Percentiles rank a stretch among this genome's conserved stretches.
Conservation (phyloP, 2,113 vertebrate species). For the Solea senegalensis region DNA sequence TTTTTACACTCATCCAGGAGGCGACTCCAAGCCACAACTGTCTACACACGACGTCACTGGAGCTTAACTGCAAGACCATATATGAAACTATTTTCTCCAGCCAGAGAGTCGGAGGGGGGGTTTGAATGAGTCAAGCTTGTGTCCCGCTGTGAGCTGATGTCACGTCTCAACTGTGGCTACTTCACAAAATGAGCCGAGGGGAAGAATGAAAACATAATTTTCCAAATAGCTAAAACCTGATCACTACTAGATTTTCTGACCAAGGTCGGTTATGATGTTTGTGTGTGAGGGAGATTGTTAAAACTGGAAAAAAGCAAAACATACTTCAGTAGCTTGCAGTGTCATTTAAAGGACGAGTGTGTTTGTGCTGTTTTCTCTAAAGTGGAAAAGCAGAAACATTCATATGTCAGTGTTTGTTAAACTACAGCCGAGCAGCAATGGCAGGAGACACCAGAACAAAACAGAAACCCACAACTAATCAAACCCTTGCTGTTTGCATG, state of each 20-base stretch:
- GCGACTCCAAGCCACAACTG: not conserved
- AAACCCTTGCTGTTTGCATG: not conserved
- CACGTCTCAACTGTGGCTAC: not conserved
- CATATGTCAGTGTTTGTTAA: too few relatives aligned
- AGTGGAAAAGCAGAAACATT: too few relatives aligned
- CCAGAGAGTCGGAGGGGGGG: not conserved
- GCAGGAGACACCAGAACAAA: too few relatives aligned
- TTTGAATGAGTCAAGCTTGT: too few relatives aligned
- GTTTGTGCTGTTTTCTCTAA: too few relatives aligned
- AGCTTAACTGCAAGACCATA: too few relatives aligned
- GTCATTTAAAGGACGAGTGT: too few relatives aligned
- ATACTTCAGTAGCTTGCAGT: too few relatives aligned
- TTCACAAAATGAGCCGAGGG: not conserved
- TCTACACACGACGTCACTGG: not conserved
- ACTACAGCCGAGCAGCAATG: too few relatives aligned
- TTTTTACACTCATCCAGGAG: not conserved
- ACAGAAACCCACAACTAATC: too few relatives aligned
- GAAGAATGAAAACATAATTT: not conserved
- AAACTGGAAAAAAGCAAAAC: too few relatives aligned
- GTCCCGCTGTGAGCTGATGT: constrained; percentile 1
- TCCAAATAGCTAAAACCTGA: not conserved
- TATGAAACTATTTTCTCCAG: not conserved
- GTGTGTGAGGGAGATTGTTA: not conserved
- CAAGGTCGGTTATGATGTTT: not conserved
- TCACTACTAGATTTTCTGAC: not conserved